Percentiles rank a stretch among this genome's conserved stretches.
Evolutionary conservation across 35 echinoderm and acorn worm genomes (phyloP).

Genomic region (Lytechinus pictus): DNA sequence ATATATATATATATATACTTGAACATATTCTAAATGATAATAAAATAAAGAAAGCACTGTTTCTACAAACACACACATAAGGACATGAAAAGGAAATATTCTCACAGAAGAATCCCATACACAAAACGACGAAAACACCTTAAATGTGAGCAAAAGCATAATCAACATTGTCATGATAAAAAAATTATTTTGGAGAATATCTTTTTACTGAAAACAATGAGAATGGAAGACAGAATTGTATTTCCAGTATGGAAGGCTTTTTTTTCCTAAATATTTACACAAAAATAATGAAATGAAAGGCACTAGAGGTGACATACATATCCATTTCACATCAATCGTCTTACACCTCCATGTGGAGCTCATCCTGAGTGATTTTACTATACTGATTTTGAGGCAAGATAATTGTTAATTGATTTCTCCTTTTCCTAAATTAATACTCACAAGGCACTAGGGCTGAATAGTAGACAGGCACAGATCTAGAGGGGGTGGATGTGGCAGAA

Average conservation of each 20-base stretch:
- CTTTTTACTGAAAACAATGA: neutral
- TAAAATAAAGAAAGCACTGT: neutral
- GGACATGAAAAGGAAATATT: neutral
- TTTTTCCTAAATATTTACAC: neutral
- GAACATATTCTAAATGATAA: neutral
- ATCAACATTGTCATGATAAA: neutral
- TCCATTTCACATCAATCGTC: neutral
- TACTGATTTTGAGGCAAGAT: neutral
- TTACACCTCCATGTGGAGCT: neutral
- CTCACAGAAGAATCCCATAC: neutral
- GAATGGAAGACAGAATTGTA: neutral
- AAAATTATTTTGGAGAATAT: neutral
- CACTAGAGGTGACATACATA: neutral
- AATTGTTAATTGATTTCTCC: neutral
- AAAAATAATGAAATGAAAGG: neutral
- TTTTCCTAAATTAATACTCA: neutral
- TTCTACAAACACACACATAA: neutral
- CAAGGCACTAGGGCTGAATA: too few species aligned
- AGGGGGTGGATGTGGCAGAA: too few species aligned
- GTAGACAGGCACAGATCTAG: too few species aligned
- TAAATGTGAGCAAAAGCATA: neutral
- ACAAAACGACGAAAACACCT: neutral
- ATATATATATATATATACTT: neutral
- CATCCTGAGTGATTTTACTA: neutral
- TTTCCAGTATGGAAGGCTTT: neutral